Conservation (phyloP, 53 echinoderm and acorn worm genomes). For the Echinometra lucunter region DNA sequence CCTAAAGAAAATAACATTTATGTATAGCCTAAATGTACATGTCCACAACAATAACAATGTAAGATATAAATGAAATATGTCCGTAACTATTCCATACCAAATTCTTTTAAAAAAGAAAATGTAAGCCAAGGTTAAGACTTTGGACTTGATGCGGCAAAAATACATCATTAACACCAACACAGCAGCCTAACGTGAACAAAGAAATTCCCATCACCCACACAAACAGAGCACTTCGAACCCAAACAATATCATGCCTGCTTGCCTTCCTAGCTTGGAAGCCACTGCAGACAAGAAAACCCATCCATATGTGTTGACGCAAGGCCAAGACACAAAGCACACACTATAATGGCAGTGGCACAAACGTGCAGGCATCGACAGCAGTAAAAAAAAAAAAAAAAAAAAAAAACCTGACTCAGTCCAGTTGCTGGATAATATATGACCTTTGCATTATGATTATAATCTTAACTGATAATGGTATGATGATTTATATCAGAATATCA, state of each 20-base stretch:
- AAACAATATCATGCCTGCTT: slow-evolving; percentile 10
- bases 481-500: slow-evolving; percentile 48
- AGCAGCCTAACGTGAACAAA: slow-evolving; percentile 26
- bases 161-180: not conserved
- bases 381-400: not conserved
- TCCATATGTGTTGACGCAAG: slow-evolving; percentile 63
- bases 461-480: slow-evolving; percentile 56
- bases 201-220: slow-evolving; percentile 38
- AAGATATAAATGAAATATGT: too few relatives aligned
- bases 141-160: not conserved
- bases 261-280: not conserved
- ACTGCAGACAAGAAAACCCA: slow-evolving; percentile 59
- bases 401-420: not conserved
- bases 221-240: slow-evolving; percentile 40
- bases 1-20: too few relatives aligned
- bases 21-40: too few relatives aligned
- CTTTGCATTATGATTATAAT: slow-evolving; percentile 53
- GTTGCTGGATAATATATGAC: slow-evolving; percentile 26
- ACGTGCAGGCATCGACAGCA: not conserved
- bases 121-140: not conserved
- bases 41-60: too few relatives aligned
- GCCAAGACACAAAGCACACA: slow-evolving; percentile 64
- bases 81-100: too few relatives aligned
- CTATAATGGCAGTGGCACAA: slow-evolving; percentile 31
- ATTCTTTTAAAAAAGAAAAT: too few relatives aligned